phyloP scores from a whole-genome alignment of 1,140 invertebrate species.

The Camponotus floridanus region DNA sequence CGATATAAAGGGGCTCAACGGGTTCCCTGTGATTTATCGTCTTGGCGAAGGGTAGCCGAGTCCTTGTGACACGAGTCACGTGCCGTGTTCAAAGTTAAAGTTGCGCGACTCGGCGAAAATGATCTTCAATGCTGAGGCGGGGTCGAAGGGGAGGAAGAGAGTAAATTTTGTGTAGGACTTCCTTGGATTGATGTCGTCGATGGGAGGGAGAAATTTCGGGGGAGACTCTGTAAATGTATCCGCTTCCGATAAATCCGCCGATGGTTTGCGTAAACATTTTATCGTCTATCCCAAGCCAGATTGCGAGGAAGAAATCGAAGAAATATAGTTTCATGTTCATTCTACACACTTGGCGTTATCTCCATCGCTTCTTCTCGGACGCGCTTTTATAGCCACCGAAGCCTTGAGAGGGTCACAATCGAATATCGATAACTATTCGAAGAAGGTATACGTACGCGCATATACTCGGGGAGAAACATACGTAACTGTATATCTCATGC shows the following conservation, averaged over 20 bases:
- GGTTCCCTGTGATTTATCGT: conserved; percentile 55
- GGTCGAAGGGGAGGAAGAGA: background rate
- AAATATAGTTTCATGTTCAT: conserved; percentile 8
- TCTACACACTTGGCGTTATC: conserved; percentile 41
- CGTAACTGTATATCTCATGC: conserved; percentile 54
- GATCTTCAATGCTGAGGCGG: conserved; percentile 31
- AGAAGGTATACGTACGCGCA: conserved; percentile 21
- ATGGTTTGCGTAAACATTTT: conserved; percentile 11
- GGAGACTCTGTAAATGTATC: conserved; percentile 1
- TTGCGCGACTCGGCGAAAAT: conserved; percentile 37
- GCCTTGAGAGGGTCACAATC: conserved; percentile 44
- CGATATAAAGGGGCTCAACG: conserved; percentile 57
- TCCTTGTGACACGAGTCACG: conserved; percentile 54
- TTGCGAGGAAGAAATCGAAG: conserved; percentile 4
- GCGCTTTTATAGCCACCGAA: conserved; percentile 28
- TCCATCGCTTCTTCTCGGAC: conserved; percentile 26
- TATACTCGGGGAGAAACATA: conserved; percentile 12
- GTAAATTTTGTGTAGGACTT: conserved; percentile 14
- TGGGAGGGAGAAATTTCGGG: background rate
- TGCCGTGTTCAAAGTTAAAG: conserved; percentile 39
- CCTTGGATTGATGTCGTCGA: background rate
- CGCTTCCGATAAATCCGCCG: background rate
- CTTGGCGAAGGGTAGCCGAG: conserved; percentile 23
- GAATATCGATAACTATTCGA: conserved; percentile 59
- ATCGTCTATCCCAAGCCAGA: background rate